Conservation (phyloP, 2,113 vertebrate genomes). For the Tichodroma muraria region DNA sequence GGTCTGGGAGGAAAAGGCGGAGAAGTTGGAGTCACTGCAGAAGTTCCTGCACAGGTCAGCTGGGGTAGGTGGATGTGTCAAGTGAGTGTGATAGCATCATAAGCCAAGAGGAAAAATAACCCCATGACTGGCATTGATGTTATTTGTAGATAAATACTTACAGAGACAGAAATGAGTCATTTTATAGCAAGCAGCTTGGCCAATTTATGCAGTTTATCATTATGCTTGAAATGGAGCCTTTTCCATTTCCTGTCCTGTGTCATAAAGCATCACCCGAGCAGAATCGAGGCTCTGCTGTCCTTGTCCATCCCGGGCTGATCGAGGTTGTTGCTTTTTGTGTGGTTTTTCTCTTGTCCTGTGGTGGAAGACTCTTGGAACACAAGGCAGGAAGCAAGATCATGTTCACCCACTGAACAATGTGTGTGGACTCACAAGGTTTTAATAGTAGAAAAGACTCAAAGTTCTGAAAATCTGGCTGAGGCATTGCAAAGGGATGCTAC, state of each 20-base stretch:
- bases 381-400: not conserved
- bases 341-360: not conserved
- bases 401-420: not conserved
- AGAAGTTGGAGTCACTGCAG: not conserved
- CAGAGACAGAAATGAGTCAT: not conserved
- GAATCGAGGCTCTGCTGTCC: not conserved
- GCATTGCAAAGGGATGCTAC: not conserved
- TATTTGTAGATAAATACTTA: not conserved
- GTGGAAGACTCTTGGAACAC: not conserved
- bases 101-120: not conserved
- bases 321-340: not conserved
- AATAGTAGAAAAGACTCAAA: not conserved
- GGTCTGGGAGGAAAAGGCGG: not conserved
- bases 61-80: not conserved
- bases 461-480: not conserved
- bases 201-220: not conserved
- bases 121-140: rapidly evolving
- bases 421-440: not conserved
- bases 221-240: not conserved
- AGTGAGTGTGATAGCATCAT: not conserved
- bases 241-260: not conserved
- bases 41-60: not conserved
- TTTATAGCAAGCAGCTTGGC: not conserved
- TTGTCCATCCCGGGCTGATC: not conserved
- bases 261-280: not conserved